These are phyloP conservation scores for Drosophila nigritarsus DNA, from an alignment of 2,888 invertebrate genomes.

Conservation along the genomic window DNA sequence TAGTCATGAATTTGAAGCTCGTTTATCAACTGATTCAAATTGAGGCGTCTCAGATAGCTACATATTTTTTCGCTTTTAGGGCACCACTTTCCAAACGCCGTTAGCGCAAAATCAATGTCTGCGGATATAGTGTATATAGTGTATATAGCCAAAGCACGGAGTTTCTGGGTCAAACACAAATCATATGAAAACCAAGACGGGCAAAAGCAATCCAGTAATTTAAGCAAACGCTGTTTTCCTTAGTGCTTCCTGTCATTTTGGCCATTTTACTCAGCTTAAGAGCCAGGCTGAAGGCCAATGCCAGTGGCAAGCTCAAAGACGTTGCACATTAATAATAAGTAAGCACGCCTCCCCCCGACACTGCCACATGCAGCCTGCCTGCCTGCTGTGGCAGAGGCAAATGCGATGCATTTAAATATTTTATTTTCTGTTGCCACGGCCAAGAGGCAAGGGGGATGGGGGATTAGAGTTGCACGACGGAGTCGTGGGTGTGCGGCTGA, in stretches of 20 bases:
- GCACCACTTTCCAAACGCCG: background rate
- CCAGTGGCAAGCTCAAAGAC: slow-evolving; percentile 44
- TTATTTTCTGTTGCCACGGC: slow-evolving; percentile 43
- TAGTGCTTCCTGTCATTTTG: slow-evolving; percentile 26
- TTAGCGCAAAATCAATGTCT: background rate
- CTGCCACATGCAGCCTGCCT: background rate
- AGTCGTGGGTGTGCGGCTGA: slow-evolving; percentile 66
- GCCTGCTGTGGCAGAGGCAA: slow-evolving; percentile 31
- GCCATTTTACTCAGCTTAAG: slow-evolving; percentile 34
- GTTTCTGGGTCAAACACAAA: slow-evolving; percentile 13
- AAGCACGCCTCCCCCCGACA: background rate
- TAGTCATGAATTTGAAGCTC: background rate
- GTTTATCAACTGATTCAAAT: background rate
- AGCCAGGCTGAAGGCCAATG: slow-evolving; percentile 62
- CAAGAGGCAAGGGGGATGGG: slow-evolving; percentile 15
- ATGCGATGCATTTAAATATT: slow-evolving; percentile 65
- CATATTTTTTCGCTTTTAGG: background rate
- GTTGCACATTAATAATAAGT: slow-evolving; percentile 48
- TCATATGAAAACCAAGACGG: slow-evolving; percentile 1
- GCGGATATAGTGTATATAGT: background rate
- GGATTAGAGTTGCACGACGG: background rate
- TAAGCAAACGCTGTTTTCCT: slow-evolving; percentile 26
- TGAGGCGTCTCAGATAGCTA: background rate
- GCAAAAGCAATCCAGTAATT: slow-evolving; percentile 1
- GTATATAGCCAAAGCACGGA: background rate